Evolutionary conservation across 2,797 vertebrate species (phyloP), one percentile per base, ranked within the genome.

Genomic region (Micropoecilia bifurca): DNA sequence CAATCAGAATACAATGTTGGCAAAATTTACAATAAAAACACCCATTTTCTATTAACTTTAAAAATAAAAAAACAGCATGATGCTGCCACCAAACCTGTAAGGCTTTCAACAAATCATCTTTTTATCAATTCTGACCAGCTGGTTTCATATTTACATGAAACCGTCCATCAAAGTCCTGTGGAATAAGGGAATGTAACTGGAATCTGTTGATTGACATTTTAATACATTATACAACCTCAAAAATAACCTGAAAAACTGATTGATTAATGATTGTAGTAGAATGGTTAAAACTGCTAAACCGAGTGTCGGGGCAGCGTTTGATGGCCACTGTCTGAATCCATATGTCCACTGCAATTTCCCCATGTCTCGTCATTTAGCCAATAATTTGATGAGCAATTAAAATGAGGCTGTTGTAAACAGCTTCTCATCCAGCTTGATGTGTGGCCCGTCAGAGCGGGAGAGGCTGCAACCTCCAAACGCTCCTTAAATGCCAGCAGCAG

Each of bases 321-420:
- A 92, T 82, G 82, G 84, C 75, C 75, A 85, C 90, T 82, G 87
- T 91, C 89, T 74, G 85, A 88, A 90, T 90, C 88, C 89, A 90
- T 91, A 90, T 85, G 90, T 93, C 89, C 89, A 77, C 73, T 89
- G 86, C 85, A 90, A 87, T 94, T 88, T 82, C 74, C 78, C 57
- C 68, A 6, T 76, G 78, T 86, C 84, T 91, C 72, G 81, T 88
- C 85, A 85, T 91, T 86, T 90, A 77, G 83, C 73, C 78, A 68
- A 88, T 92, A 86, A 94, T 90, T 85, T 90, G 90, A 91, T 83
- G 86, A 91, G 87, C 90, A 93, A 93, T 94, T 93, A 92, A 93
- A 83, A 81, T 43, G 28, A 45, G 77, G 80, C 81, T 0, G 71
- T 46, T 75, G 80, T 85, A 88, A 93, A 91, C 87, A 92, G 80